Evolutionary conservation across 1,140 invertebrate species (phyloP), one percentile per base, ranked within the genome.

Genomic region (Sycobia sp.): DNA sequence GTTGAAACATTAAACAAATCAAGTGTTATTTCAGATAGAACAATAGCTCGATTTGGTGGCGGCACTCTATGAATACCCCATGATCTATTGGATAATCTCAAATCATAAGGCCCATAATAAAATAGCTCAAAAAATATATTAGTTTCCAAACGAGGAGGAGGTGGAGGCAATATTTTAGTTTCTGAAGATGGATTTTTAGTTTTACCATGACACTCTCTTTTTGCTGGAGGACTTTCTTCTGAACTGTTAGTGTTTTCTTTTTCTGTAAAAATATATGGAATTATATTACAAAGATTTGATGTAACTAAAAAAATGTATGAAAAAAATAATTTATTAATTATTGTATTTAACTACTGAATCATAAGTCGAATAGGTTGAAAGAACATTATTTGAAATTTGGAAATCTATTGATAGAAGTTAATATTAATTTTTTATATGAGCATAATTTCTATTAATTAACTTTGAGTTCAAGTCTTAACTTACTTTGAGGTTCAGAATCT

Each of bases 51-150:
- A 56, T 60, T 65, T 11, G 63, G 63, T 34, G 63, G 57, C 34
- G 63, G 63, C 23, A 65, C 63, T 65, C 63, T 65, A 23, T 65
- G 63, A 25, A 65, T 60, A 22, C 63, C 63, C 63, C 63, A 65
- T 10, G 57, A 65, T 0, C 63, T 56, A 43, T 60, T 60, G 29
- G 34, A 55, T 4, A 65, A 27, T 16, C 56, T 65, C 29, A 65
- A 22, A 65, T 65, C 56, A 23, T 65, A 65, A 18, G 63, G 63
- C n/a, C 63, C 63, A 49, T 65, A 34, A 39, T 65, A 65, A 32
- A 65, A 65, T 10, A 65, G 39, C n/a, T 65, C 63, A 41, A 65
- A 65, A 16, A 65, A 65, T 18, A 65, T 38, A 34, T 65, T 65
- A 5, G 46, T 25, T 59, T 44, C 39, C 1, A 46, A 9, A 27